phyloP scores from a whole-genome alignment of 2,888 invertebrate species.

The Eupithecia centaureata region DNA sequence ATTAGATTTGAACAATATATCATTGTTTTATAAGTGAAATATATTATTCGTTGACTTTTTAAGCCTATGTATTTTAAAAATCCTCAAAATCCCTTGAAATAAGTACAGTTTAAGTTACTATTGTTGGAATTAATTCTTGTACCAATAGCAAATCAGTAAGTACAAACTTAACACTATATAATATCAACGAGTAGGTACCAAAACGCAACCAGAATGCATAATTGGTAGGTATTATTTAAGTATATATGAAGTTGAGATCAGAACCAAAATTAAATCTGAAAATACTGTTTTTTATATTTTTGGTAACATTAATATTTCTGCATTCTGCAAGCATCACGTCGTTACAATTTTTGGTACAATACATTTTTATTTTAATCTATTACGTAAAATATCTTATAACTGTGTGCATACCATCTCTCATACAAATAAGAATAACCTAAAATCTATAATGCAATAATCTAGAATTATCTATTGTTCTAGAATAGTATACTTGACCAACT shows the following conservation, averaged over 20 bases:
- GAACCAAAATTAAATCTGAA: neutral
- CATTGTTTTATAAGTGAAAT: neutral
- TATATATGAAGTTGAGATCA: neutral
- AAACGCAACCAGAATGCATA: neutral
- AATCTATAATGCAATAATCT: neutral
- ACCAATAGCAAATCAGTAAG: neutral
- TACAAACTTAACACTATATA: neutral
- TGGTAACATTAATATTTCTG: neutral
- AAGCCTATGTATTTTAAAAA: neutral
- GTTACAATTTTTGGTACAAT: slow-evolving; percentile 1
- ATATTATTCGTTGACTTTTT: neutral
- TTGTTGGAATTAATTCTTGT: neutral
- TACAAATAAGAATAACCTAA: neutral
- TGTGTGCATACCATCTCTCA: neutral
- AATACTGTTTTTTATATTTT: slow-evolving; percentile 7
- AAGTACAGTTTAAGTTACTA: neutral
- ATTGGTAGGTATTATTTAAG: neutral
- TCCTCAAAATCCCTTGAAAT: neutral
- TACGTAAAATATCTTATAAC: neutral
- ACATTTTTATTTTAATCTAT: neutral
- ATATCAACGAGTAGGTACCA: neutral
- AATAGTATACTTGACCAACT: neutral
- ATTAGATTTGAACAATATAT: neutral
- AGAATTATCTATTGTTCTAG: neutral
- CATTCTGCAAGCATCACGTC: neutral